Conservation (phyloP, 1,140 invertebrate genomes). For the Carcinoscorpius rotundicauda region DNA sequence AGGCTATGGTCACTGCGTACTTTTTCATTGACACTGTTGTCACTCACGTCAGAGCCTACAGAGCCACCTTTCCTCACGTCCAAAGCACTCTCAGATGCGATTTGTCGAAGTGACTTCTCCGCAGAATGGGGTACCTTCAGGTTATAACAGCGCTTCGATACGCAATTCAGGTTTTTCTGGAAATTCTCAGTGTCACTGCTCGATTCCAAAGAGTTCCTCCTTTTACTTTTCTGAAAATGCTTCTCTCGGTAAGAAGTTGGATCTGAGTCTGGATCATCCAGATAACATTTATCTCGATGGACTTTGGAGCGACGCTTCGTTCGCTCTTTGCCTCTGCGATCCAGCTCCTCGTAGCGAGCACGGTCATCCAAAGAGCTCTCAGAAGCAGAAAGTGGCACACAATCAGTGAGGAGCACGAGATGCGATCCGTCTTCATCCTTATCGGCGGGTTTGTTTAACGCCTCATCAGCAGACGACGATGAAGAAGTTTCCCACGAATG, state of each 20-base stretch:
- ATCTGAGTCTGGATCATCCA: constrained; percentile 10
- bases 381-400: constrained; percentile 14
- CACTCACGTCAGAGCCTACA: constrained; percentile 25
- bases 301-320: constrained; percentile 5
- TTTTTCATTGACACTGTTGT: constrained; percentile 16
- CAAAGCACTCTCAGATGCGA: constrained; percentile 10
- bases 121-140: neutral
- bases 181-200: neutral
- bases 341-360: neutral
- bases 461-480: no score
- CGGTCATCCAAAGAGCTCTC: constrained; percentile 20
- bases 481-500: no score
- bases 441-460: no score
- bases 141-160: neutral
- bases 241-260: neutral
- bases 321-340: constrained; percentile 3
- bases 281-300: constrained; percentile 8
- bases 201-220: neutral
- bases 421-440: no score
- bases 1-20: neutral
- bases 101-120: constrained; percentile 5
- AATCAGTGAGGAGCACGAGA: no score
- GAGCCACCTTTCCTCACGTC: constrained; percentile 21
- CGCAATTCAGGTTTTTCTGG: neutral
- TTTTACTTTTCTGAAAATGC: neutral